phyloP scores from a whole-genome alignment of 2,888 invertebrate species.

The Meteorus cinctellus region DNA sequence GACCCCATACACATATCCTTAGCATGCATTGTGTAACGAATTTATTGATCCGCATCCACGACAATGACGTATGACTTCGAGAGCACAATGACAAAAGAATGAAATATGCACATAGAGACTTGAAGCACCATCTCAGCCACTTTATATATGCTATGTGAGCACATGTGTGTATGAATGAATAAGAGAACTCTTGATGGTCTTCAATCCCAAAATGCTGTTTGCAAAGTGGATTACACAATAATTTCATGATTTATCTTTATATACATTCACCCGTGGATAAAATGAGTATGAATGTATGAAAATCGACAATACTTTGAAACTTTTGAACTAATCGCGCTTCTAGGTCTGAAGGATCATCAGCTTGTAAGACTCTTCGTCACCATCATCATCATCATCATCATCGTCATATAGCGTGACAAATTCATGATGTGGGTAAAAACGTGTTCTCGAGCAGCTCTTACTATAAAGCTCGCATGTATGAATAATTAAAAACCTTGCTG shows the following conservation, averaged over 20 bases:
- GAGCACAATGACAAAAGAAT: constrained; percentile 9
- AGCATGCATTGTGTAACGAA: constrained; percentile 4
- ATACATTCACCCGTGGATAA: neutral
- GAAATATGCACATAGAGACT: neutral
- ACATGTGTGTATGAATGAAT: neutral
- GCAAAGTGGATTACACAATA: neutral
- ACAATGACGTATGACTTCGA: constrained; percentile 23
- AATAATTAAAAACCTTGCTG: neutral
- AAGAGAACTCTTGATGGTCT: neutral
- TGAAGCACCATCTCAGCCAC: neutral
- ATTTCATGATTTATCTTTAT: neutral
- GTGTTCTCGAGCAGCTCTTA: no score
- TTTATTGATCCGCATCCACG: constrained; percentile 11
- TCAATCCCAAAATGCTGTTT: neutral
- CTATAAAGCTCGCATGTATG: constrained; percentile 5
- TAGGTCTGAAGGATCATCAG: neutral
- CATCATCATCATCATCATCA: neutral
- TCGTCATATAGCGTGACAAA: neutral
- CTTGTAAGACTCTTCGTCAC: neutral
- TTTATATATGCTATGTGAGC: neutral
- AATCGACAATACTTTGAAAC: neutral
- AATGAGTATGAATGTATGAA: neutral
- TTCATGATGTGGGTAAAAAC: neutral
- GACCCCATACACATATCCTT: neutral
- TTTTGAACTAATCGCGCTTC: neutral